Evolutionary conservation across 1,140 invertebrate species (phyloP).

Genomic region (Pseudomyrmex sp.): DNA sequence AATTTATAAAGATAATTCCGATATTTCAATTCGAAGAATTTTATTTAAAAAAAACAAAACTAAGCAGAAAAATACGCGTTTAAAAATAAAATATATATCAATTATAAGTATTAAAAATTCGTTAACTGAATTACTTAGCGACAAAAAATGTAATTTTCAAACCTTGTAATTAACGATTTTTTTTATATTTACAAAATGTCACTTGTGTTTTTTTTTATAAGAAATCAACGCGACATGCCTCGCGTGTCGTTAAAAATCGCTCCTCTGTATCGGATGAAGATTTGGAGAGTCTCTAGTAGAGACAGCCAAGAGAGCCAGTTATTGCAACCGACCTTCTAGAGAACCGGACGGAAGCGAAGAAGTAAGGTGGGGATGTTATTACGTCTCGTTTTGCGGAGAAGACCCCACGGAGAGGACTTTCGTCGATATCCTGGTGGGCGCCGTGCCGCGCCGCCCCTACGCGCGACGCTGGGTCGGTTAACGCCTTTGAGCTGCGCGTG

Average conservation of each 20-base stretch:
- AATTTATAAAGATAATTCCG: background rate
- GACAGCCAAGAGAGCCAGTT: conserved; percentile 51
- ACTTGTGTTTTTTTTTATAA: too few species aligned
- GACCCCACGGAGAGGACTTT: conserved; percentile 55
- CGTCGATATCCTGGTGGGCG: conserved; percentile 66
- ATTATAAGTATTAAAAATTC: background rate
- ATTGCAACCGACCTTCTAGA: conserved; percentile 50
- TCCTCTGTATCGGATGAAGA: background rate
- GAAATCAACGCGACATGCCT: background rate
- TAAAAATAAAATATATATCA: background rate
- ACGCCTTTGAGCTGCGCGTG: conserved; percentile 67
- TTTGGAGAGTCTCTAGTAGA: conserved; percentile 53
- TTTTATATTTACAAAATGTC: background rate
- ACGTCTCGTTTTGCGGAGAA: conserved; percentile 63
- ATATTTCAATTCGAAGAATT: background rate
- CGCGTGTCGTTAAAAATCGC: background rate
- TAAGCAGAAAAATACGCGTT: background rate
- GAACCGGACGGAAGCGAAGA: conserved; percentile 59
- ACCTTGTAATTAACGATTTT: background rate
- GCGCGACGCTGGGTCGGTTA: conserved; percentile 48
- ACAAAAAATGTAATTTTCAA: background rate
- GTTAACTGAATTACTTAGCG: conserved; percentile 22
- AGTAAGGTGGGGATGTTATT: conserved; percentile 59
- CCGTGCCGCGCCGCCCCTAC: conserved; percentile 24
- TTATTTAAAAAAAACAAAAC: background rate